phyloP scores from a whole-genome alignment of 2,113 vertebrate genomes.

The Forbesichthys agassizii region DNA sequence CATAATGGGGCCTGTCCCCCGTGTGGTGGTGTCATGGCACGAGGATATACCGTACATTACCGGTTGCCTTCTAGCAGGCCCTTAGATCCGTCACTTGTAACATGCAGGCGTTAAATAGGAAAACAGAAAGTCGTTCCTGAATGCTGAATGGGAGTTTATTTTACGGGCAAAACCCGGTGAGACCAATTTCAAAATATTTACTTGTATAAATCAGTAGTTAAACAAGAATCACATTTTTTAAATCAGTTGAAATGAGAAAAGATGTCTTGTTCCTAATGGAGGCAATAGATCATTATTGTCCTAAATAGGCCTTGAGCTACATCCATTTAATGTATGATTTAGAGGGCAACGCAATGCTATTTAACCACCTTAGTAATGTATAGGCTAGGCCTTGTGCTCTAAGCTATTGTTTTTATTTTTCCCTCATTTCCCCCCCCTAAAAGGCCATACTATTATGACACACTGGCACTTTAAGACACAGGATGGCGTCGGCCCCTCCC shows the following conservation, averaged over 20 bases:
- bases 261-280: no score
- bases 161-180: slow-evolving; percentile 35
- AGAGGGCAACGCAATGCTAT: no score
- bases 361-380: no score
- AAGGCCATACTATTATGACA: background rate
- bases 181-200: slow-evolving; percentile 3
- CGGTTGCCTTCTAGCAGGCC: slow-evolving; percentile 51
- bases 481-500: slow-evolving; percentile 41
- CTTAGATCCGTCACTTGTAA: slow-evolving; percentile 50
- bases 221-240: background rate
- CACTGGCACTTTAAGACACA: slow-evolving; percentile 63
- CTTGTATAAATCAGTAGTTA: slow-evolving; percentile 17
- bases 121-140: slow-evolving; percentile 15
- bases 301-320: no score
- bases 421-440: background rate
- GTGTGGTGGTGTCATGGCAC: slow-evolving; percentile 65
- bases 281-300: no score
- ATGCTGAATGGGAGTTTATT: slow-evolving; percentile 1
- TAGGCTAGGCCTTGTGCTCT: no score
- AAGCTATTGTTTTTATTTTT: no score
- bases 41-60: slow-evolving; percentile 56
- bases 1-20: slow-evolving; percentile 71
- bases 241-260: background rate
- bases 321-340: no score
- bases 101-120: slow-evolving; percentile 33